Evolutionary conservation across 2,888 invertebrate species (phyloP), one percentile per base, ranked within the genome.

Genomic region (Eurois occulta): DNA sequence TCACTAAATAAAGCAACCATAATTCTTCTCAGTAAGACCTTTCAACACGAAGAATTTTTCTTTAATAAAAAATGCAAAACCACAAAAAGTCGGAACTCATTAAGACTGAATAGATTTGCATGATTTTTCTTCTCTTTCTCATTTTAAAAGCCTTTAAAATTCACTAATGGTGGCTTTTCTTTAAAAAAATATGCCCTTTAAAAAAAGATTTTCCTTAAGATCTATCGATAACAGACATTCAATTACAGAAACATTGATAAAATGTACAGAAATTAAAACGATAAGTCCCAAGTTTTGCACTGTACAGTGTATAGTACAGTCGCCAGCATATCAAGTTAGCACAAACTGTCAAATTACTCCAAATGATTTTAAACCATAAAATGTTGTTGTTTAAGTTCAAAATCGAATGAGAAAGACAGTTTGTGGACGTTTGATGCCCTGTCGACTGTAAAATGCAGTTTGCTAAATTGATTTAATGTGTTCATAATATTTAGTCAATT

Each of bases 41-140:
- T 62, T 46, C 28, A 52, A 43, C 55, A 48, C 84, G 55, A 48
- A 84, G 21, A 62, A 48, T 72, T 79, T 83, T 79, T 48, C 66
- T 28, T 70, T 80, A 79, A 84, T 84, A 81, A 84, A 81, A 84
- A 81, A 84, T 84, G 84, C 66, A 81, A 81, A 84, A 84, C 80
- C 66, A 21, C 80, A 41, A 84, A 81, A 80, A 81, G 41, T 84
- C 60, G 72, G 73, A 84, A 80, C 80, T 80, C 80, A 81, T 81
- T 84, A 81, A 72, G 80, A 84, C 80, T 55, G 84, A 84, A 81
- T 84, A 84, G 46, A 81, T 81, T 84, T 84, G 80, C 80, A 84
- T 81, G 80, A 48, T 67, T 84, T 80, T 67, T 79, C 38, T 60
- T 67, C 32, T 70, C 5, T 55, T 67, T 81, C 72, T 78, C 24